A percentile compares a stretch with the other conserved stretches of the same genome.
Evolutionary conservation across 2,888 invertebrate genomes (phyloP).

Genomic region (Lutraria lutraria): DNA sequence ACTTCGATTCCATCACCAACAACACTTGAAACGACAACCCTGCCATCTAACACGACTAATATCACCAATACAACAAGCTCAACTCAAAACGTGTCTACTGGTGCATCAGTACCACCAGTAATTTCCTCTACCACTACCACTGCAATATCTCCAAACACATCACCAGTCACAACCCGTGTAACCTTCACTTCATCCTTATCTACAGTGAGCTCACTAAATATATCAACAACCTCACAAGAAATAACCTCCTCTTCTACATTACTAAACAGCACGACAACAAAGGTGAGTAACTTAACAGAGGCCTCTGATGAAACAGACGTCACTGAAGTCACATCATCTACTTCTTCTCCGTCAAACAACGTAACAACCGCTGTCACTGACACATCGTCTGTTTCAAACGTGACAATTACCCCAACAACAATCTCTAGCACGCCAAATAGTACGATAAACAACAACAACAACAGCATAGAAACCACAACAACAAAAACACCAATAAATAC

Average conservation of each 20-base stretch:
- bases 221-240: not conserved
- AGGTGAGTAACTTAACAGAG: not conserved
- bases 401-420: not conserved
- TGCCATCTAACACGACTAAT: not conserved
- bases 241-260: not conserved
- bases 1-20: not conserved
- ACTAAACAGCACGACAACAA: not conserved
- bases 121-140: not conserved
- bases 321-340: not conserved
- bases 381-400: not conserved
- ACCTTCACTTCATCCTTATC: not conserved
- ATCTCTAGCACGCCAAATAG: not conserved
- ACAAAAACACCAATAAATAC: not conserved
- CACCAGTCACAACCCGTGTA: not conserved
- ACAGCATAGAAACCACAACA: not conserved
- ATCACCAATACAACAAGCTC: constrained; percentile 14
- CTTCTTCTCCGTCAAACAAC: not conserved
- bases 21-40: not conserved
- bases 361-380: not conserved
- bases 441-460: not conserved
- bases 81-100: not conserved
- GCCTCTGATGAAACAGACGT: not conserved
- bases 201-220: not conserved
- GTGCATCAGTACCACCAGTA: not conserved
- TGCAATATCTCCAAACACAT: not conserved